Evolutionary conservation across 2,888 invertebrate species (phyloP), one percentile per base, ranked within the genome.

Genomic region (Hanleya hanleyi): DNA sequence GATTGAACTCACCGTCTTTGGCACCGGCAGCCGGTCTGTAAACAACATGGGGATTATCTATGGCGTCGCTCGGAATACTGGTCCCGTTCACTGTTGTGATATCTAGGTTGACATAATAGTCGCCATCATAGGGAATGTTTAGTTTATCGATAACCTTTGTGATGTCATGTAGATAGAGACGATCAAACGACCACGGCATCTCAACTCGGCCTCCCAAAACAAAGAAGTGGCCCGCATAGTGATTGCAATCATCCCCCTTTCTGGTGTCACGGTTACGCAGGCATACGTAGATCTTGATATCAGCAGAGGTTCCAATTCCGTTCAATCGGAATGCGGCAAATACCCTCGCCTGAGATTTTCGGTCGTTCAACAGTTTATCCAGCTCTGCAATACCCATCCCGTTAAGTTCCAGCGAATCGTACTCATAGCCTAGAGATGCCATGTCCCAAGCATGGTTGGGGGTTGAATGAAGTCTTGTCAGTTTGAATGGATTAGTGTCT

Each of bases 151-250:
- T 74, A 15, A 72, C 61, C 6, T 75, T 57, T 1, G 75, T 77
- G 61, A 80, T 66, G 64, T 80, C 79, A 38, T 70, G 75, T 41
- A 73, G 70, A 71, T 75, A 80, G 15, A 74, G 77, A 32, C 65
- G 61, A 32, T 71, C 36, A 61, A 77, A 80, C n/a, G 65, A 50
- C 79, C 77, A 80, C 0, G 71, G 70, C 79, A 80, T 80, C 66
- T 80, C 79, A 32, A 69, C 66, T 29, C 70, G 47, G 1, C 79
- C 79, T n/a, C 79, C 79, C 50, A 80, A 71, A 35, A 80, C 68
- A 61, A 80, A 80, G 73, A 80, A 75, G n/a, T 74, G 76, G 3
- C 79, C 79, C 2, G 77, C 77, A 38, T 74, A 68, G 29, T 47
- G 37, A 38, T 62, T 26, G 38, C 72, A 62, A 37, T 72, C 49